Percentiles rank a stretch among this genome's conserved stretches.
These are phyloP conservation scores for Gila robusta DNA, from an alignment of 2,797 vertebrate genomes.

Conservation along the genomic window DNA sequence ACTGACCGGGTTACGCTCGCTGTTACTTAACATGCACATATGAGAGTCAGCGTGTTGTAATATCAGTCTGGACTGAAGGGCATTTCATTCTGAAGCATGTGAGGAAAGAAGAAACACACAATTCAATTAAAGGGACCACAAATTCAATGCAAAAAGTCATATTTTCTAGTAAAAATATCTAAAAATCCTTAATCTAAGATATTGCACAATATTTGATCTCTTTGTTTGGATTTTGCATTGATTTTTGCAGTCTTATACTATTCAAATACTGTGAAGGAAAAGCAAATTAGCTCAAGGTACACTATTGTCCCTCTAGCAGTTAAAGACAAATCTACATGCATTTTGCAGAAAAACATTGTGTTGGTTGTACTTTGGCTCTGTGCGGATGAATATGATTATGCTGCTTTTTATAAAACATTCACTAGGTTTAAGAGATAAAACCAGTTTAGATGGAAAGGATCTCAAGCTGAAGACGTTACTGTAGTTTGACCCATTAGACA, in stretches of 20 bases:
- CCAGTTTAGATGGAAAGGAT: no score
- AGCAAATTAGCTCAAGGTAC: no score
- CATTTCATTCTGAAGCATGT: no score
- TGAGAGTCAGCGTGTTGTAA: neutral
- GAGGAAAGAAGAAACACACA: neutral
- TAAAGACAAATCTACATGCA: no score
- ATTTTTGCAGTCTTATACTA: neutral
- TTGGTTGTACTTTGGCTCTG: no score
- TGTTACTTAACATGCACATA: slow-evolving; percentile 18
- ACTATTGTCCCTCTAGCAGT: no score
- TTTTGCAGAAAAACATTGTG: no score
- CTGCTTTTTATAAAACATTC: no score
- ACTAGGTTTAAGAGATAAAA: no score
- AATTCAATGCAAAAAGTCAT: neutral
- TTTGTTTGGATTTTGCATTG: neutral
- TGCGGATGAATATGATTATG: no score
- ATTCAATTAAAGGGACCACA: neutral
- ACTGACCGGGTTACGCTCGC: slow-evolving; percentile 17
- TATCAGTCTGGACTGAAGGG: neutral
- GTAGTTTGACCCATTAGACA: no score
- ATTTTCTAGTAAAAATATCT: neutral
- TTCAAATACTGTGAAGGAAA: neutral
- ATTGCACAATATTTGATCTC: neutral
- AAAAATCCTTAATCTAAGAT: neutral
- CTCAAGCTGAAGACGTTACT: no score